Evolutionary conservation across 2,113 vertebrate genomes (phyloP), one percentile per base, ranked within the genome.

Genomic region (Oplegnathus fasciatus): DNA sequence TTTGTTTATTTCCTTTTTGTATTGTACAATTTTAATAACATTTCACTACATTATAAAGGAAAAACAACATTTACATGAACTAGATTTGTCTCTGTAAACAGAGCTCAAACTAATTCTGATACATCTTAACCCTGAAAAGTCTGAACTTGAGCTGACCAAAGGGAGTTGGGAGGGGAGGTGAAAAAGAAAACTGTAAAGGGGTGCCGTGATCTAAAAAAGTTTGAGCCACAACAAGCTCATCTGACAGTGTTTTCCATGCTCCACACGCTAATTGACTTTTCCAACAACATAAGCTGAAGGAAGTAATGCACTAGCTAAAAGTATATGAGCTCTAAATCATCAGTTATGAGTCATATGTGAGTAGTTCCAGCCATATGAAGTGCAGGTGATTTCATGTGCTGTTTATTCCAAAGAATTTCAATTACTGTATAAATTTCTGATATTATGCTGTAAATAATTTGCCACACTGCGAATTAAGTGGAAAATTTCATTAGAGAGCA

Each of bases 401-500:
- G 4, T 69, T 68, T 44, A 34, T 64, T 18, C 30, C 14, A 18
- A 26, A 20, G 1, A 48, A 71, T 65, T 62, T 72, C 14, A 78
- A 86, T 66, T 40, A 68, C 17, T 32, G 24, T 5, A 34, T 54
- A 24, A 5, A 75, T 71, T 15, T 61, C 28, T 40, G 37, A 70
- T 64, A 46, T 60, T 55, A 71, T 54, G 9, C 17, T 1, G 17
- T 57, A 66, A 61, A 55, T 75, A 46, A 83, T 40, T 77, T 42
- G 15, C 67, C 24, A 28, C 55, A 18, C 52, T 14, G 11, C 42
- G 52, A 75, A 34, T 34, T 22, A 40, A 73, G 62, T 22, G 75
- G 26, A 50, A 30, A 58, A 65, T 77, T 69, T 75, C 5, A 85
- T 74, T 30, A 68, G 65, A 11, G 62, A n/a, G n/a, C 26, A 50